Percentiles rank a stretch among this genome's conserved stretches.
Evolutionary conservation across 1,140 invertebrate species (phyloP).

Genomic region (Lucilia cuprina): DNA sequence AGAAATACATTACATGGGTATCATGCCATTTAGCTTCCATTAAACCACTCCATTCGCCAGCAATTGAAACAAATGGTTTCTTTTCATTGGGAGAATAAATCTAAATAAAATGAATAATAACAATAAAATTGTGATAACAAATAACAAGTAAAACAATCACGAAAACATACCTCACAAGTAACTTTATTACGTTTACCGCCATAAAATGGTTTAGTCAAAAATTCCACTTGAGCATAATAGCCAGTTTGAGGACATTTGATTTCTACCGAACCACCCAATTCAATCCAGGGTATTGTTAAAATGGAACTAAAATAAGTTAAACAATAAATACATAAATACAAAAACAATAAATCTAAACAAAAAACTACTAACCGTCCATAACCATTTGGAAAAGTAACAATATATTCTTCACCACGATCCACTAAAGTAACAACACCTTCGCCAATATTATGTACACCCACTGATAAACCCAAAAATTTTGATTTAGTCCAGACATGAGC

Average conservation of each 20-base stretch:
- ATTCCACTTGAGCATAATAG: conserved; percentile 87
- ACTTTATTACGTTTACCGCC: conserved; percentile 93
- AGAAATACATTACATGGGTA: conserved; percentile 67
- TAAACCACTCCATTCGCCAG: conserved; percentile 92
- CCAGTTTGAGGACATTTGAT: conserved; percentile 91
- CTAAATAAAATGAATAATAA: conserved; percentile 46
- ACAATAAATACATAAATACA: not conserved
- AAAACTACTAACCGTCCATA: conserved; percentile 78
- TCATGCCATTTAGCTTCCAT: conserved; percentile 89
- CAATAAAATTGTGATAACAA: not conserved
- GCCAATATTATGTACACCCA: conserved; percentile 89
- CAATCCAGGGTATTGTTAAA: conserved; percentile 95
- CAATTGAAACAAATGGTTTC: conserved; percentile 85
- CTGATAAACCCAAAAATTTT: conserved; percentile 94
- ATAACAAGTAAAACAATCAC: not conserved
- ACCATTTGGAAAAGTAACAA: conserved; percentile 93
- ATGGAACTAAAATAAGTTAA: conserved; percentile 74
- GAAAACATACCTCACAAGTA: conserved; percentile 74
- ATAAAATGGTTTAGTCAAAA: conserved; percentile 97
- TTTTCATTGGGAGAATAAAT: conserved; percentile 78
- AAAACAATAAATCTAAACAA: not conserved
- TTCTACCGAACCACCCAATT: conserved; percentile 87
- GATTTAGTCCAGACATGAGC: conserved; percentile 98
- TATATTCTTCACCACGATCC: conserved; percentile 89
- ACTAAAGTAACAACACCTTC: conserved; percentile 82